Evolutionary conservation across 2,888 invertebrate genomes (phyloP), one percentile per base, ranked within the genome.

Genomic region (Pachycephus smyrnensis): DNA sequence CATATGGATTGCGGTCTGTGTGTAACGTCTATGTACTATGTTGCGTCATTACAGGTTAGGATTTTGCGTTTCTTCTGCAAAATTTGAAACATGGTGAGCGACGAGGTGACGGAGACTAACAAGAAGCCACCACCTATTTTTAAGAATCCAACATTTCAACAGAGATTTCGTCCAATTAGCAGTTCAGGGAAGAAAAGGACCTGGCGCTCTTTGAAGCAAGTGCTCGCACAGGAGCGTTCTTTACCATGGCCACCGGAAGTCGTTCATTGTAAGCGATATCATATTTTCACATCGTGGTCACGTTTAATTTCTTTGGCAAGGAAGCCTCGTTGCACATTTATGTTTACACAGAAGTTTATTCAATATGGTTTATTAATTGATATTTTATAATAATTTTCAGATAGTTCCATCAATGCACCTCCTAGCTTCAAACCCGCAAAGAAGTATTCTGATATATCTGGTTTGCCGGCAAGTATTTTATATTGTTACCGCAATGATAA

Each of bases 371-470:
- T 71, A 76, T 80, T 23, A 55, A 36, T 68, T 73, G 30, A 75
- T 75, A 76, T 76, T 32, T 76, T 30, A 69, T 69, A 15, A 15
- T 37, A 31, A 31, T 81, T 92, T 92, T 33, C 92, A 96, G 97
- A 98, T 93, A 96, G 96, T 86, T 95, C 96, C 35, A 95, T 98
- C 82, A 98, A 98, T 92, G 97, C 98, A 36, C 98, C 98, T 15
- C 98, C 98, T 69, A 96, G 97, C 68, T 96, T 98, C 89, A 95
- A 95, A 89, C 98, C 98, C 6, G 95, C 97, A 0, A 98, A 98
- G 89, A 98, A 98, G 88, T 98, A 98, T 91, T 98, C 98, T 0
- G 98, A 98, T 89, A 95, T 98, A 82, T 97, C 97, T 77, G 98
- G 98, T 0, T 92, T 98, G 55, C 95, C 95, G 73, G 96, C 94